Conservation (phyloP, 2,797 vertebrate genomes). For the Gephyroberyx darwinii region DNA sequence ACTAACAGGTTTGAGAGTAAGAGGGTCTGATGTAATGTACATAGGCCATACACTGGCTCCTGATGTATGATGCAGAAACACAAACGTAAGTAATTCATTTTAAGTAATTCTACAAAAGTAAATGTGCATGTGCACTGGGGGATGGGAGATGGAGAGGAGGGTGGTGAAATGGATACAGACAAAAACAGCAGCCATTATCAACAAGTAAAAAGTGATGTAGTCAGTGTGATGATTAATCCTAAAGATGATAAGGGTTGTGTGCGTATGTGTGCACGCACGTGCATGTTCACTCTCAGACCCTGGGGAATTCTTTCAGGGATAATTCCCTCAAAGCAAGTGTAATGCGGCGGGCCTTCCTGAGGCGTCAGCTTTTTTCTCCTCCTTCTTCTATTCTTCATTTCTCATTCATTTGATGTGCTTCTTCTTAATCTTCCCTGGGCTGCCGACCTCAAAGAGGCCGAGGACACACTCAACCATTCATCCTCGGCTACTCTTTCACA, state of each 20-base stretch:
- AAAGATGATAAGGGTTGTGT: neutral
- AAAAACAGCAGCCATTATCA: conserved; percentile 4
- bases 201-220: neutral
- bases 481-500: conserved; percentile 70
- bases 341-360: conserved; percentile 62
- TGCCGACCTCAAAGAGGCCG: conserved; percentile 71
- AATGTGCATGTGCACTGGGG: conserved; percentile 11
- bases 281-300: conserved; percentile 42
- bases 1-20: neutral
- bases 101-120: conserved; percentile 48
- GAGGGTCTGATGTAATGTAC: conserved; percentile 10
- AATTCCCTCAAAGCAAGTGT: conserved; percentile 66
- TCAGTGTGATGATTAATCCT: conserved; percentile 34
- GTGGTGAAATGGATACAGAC: conserved; percentile 8
- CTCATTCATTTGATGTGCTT: conserved; percentile 68
- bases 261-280: neutral
- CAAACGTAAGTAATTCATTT: too few species aligned
- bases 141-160: neutral
- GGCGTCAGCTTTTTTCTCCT: conserved; percentile 49
- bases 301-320: conserved; percentile 46
- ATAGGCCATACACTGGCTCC: conserved; percentile 10
- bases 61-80: conserved; percentile 40
- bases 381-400: conserved; percentile 39
- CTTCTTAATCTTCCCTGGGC: conserved; percentile 74
- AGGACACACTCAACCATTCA: conserved; percentile 71